A percentile compares a stretch with the other conserved stretches of the same genome.
Evolutionary conservation across 2,113 vertebrate genomes (phyloP).

Genomic region (Paramisgurnus dabryanus): DNA sequence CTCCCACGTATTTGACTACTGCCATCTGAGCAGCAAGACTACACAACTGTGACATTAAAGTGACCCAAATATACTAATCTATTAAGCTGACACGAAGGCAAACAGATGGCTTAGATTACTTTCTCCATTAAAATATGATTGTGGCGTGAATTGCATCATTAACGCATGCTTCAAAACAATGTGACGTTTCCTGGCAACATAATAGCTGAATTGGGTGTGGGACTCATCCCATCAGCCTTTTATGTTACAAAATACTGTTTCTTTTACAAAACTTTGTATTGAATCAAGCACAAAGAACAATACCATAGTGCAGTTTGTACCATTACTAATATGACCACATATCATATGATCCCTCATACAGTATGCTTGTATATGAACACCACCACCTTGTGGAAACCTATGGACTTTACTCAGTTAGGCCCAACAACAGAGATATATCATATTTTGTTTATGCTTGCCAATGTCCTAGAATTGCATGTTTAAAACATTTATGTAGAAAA

Average conservation of each 20-base stretch:
- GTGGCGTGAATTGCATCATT: not conserved
- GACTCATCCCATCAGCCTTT: not conserved
- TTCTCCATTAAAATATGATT: not conserved
- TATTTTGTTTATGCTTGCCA: not conserved
- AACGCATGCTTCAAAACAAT: not conserved
- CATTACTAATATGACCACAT: too few species aligned
- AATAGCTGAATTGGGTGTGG: not conserved
- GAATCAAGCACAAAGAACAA: too few species aligned
- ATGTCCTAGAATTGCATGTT: not conserved
- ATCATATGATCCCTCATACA: not conserved
- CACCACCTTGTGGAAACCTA: slow-evolving; percentile 74
- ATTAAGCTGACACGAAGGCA: not conserved
- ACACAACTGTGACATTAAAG: not conserved
- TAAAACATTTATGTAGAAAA: not conserved
- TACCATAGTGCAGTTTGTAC: not conserved
- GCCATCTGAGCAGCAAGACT: slow-evolving; percentile 2
- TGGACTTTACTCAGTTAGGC: not conserved
- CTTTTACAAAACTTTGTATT: not conserved
- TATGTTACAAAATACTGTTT: not conserved
- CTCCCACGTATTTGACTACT: slow-evolving; percentile 25
- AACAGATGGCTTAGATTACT: not conserved
- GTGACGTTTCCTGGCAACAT: not conserved
- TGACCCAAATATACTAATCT: not conserved
- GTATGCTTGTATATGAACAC: slow-evolving; percentile 63
- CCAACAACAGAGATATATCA: not conserved